A percentile compares a stretch with the other conserved stretches of the same genome.
phyloP scores from a whole-genome alignment of 2,113 vertebrate genomes.

The Aegypius monachus region DNA sequence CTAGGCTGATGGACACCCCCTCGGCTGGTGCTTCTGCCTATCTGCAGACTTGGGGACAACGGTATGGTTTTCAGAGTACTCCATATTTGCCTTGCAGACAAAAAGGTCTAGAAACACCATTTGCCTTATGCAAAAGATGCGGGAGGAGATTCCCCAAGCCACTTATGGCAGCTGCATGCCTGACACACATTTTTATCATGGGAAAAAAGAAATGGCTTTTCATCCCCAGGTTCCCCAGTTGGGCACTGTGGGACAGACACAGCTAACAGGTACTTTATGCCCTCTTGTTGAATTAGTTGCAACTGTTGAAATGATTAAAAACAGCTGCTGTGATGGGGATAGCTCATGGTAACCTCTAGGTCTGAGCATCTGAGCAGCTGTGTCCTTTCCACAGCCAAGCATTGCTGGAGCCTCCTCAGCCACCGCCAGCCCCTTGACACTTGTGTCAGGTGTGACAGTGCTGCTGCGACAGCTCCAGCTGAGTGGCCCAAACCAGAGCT shows the following conservation, averaged over 20 bases:
- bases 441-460: rapidly evolving
- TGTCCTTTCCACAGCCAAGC: neutral
- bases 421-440: rapidly evolving
- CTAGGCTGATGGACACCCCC: neutral
- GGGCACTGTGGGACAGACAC: neutral
- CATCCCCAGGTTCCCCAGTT: neutral
- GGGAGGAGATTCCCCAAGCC: neutral
- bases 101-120: neutral
- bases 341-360: neutral
- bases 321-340: neutral
- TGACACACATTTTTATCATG: neutral
- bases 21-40: neutral
- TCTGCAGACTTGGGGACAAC: neutral
- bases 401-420: neutral
- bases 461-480: neutral
- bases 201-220: neutral
- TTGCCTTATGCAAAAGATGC: neutral
- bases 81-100: neutral
- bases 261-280: neutral
- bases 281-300: neutral
- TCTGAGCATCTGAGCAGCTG: neutral
- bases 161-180: neutral
- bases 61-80: neutral
- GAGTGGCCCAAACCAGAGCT: neutral
- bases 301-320: neutral